These are phyloP conservation scores for Branchipolynoe longqiensis DNA, from an alignment of 2,888 invertebrate genomes.

Conservation along the genomic window DNA sequence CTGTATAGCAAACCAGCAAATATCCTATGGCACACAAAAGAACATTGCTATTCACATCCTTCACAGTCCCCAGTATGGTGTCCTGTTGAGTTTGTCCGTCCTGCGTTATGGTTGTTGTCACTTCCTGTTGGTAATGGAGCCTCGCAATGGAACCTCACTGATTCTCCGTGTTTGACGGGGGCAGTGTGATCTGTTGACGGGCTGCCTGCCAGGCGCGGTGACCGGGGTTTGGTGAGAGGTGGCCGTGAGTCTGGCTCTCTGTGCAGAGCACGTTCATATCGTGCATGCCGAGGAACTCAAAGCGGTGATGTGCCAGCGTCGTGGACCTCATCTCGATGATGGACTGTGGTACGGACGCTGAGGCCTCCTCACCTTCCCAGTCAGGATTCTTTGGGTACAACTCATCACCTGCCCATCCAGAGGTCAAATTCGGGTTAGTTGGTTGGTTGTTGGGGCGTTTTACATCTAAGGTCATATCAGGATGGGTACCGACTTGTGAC, in stretches of 20 bases:
- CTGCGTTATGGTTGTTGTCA: too few relatives aligned
- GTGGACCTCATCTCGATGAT: neutral
- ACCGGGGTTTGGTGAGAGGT: constrained; percentile 16
- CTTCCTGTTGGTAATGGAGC: too few relatives aligned
- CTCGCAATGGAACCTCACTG: too few relatives aligned
- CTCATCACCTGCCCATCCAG: constrained; percentile 40
- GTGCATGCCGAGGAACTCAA: constrained; percentile 49
- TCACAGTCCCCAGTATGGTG: too few relatives aligned
- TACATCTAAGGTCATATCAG: too few relatives aligned
- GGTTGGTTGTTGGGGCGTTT: too few relatives aligned
- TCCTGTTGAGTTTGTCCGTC: too few relatives aligned
- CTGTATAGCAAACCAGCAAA: too few relatives aligned
- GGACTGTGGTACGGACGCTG: constrained; percentile 3
- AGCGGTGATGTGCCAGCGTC: constrained; percentile 30
- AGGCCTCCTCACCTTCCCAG: neutral
- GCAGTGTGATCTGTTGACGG: neutral
- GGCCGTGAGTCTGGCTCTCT: constrained; percentile 6
- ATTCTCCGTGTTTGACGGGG: neutral
- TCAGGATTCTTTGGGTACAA: constrained; percentile 42
- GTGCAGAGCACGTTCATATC: neutral
- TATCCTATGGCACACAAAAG: too few relatives aligned
- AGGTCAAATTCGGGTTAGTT: too few relatives aligned
- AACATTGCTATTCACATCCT: too few relatives aligned
- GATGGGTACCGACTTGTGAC: too few relatives aligned
- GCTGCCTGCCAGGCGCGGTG: neutral